Conservation (phyloP, 37 sponge, comb jelly and placozoan genomes). For the Sycon ciliatum region DNA sequence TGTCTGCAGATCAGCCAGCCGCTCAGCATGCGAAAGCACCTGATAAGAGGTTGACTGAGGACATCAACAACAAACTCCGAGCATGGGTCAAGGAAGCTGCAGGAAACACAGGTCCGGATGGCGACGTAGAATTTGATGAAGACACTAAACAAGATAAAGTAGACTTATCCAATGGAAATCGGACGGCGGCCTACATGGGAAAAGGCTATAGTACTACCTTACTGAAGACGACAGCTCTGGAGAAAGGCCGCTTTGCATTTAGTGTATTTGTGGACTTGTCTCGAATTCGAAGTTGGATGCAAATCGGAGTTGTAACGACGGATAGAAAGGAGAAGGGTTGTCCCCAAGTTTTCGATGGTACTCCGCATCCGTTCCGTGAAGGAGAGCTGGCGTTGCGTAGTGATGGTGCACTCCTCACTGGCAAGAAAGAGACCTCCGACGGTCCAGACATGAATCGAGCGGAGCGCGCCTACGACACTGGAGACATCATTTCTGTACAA, state of each 20-base stretch:
- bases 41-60: too few species aligned
- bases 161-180: slow-evolving; percentile 44
- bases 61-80: too few species aligned
- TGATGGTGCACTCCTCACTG: slow-evolving; percentile 77
- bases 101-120: too few species aligned
- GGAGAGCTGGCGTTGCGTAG: slow-evolving; percentile 75
- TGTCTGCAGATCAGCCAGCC: too few species aligned
- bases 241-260: slow-evolving; percentile 78
- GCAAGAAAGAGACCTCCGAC: slow-evolving; percentile 8
- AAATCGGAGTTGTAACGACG: slow-evolving; percentile 71
- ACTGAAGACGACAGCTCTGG: slow-evolving; percentile 32
- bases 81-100: too few species aligned
- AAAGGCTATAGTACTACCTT: slow-evolving; percentile 72
- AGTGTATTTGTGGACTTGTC: slow-evolving; percentile 63
- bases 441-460: background rate
- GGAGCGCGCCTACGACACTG: slow-evolving; percentile 57
- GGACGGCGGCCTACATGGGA: slow-evolving; percentile 54
- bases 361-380: slow-evolving; percentile 73
- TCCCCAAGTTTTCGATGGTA: slow-evolving; percentile 68
- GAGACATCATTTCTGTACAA: slow-evolving; percentile 63
- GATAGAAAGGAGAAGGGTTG: slow-evolving; percentile 41
- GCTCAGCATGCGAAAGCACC: too few species aligned
- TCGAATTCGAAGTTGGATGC: slow-evolving; percentile 81
- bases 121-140: too few species aligned
- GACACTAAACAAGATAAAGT: slow-evolving; percentile 34